Conservation (phyloP, 2,888 invertebrate genomes). For the Calameuta filiformis region DNA sequence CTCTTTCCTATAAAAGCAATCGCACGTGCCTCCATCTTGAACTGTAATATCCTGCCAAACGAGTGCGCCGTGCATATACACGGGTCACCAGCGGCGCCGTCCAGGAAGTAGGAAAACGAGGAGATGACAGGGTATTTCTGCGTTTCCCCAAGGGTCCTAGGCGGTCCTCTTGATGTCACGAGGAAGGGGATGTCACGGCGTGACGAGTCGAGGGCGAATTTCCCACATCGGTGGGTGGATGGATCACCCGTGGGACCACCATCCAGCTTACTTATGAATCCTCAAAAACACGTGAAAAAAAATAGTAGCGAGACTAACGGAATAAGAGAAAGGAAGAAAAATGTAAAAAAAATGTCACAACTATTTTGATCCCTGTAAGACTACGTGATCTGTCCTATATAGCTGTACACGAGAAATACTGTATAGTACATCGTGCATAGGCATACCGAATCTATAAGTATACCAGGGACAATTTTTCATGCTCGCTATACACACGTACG, state of each 20-base stretch:
- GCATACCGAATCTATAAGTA: background rate
- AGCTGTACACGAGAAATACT: background rate
- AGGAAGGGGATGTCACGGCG: slow-evolving; percentile 44
- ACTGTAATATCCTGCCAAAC: background rate
- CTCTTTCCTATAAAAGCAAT: background rate
- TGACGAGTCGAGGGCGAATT: slow-evolving; percentile 51
- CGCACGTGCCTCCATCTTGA: background rate
- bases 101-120: slow-evolving; percentile 37
- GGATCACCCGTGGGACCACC: slow-evolving; percentile 48
- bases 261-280: slow-evolving; percentile 35
- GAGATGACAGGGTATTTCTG: slow-evolving; percentile 54
- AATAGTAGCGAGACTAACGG: background rate
- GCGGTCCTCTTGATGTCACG: slow-evolving; percentile 33
- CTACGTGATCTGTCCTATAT: background rate
- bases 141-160: slow-evolving; percentile 29
- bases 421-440: background rate
- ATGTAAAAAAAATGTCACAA: slow-evolving; percentile 21
- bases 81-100: background rate
- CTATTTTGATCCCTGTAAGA: slow-evolving; percentile 31
- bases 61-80: background rate
- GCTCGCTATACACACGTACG: background rate
- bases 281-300: slow-evolving; percentile 12
- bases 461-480: background rate
- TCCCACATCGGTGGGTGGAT: slow-evolving; percentile 40
- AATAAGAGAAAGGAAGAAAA: background rate